These are phyloP conservation scores for Pygoscelis adeliae DNA, from an alignment of 2,113 vertebrate genomes.

Conservation along the genomic window DNA sequence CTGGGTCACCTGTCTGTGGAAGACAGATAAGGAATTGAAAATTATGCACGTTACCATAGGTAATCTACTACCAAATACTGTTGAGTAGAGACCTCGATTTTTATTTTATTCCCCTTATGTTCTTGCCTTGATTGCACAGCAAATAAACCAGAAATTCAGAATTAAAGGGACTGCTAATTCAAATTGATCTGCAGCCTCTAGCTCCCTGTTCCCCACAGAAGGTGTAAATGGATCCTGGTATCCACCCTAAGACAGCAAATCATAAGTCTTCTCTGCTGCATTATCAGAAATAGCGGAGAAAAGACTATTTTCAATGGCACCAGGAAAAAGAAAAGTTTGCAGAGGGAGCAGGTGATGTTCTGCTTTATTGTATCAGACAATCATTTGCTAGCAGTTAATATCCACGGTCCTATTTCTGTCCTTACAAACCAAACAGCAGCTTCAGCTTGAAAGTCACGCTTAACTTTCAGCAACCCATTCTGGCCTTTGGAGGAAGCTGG, in stretches of 20 bases:
- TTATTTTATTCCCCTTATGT: slow-evolving; percentile 31
- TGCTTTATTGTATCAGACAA: slow-evolving; percentile 42
- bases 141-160: slow-evolving; percentile 46
- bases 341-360: slow-evolving; percentile 42
- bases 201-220: background rate
- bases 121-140: slow-evolving; percentile 31
- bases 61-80: slow-evolving; percentile 51
- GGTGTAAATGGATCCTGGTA: slow-evolving; percentile 15
- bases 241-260: background rate
- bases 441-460: background rate
- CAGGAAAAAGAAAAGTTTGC: background rate
- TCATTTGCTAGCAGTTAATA: slow-evolving; percentile 53
- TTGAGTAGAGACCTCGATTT: slow-evolving; percentile 21
- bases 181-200: slow-evolving; percentile 16
- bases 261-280: background rate
- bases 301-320: background rate
- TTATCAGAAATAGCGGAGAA: background rate
- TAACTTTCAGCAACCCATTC: background rate
- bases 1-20: slow-evolving; percentile 72
- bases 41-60: slow-evolving; percentile 55
- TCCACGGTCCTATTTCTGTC: slow-evolving; percentile 17
- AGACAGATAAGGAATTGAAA: slow-evolving; percentile 75
- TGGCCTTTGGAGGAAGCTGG: background rate
- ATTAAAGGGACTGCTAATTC: slow-evolving; percentile 27
- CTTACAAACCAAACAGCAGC: slow-evolving; percentile 3